phyloP scores from a whole-genome alignment of 2,113 vertebrate species.

The Cryptotis parvus region DNA sequence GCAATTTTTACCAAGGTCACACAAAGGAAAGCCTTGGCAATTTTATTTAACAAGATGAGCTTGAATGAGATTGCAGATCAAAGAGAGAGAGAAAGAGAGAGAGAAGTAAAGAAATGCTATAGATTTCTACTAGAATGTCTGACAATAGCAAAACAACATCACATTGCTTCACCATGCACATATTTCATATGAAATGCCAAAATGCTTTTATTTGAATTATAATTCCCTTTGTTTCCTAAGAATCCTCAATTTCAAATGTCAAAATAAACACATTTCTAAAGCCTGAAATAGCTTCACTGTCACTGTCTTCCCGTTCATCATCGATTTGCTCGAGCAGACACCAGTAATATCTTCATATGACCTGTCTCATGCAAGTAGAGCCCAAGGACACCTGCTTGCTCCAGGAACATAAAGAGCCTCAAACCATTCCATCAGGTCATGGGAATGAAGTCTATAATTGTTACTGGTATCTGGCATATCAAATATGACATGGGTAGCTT shows the following conservation, averaged over 20 bases:
- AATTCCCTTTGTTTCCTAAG: constrained; percentile 48
- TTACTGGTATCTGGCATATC: too few species aligned
- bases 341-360: too few species aligned
- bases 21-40: constrained; percentile 30
- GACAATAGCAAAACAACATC: background rate
- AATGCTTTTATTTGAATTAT: background rate
- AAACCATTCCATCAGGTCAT: too few species aligned
- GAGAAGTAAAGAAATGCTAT: background rate
- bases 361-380: too few species aligned
- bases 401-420: too few species aligned
- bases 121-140: background rate
- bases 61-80: constrained; percentile 18
- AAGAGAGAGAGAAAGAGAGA: constrained; percentile 27
- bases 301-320: too few species aligned
- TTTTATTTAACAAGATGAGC: constrained; percentile 62
- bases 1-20: constrained; percentile 62
- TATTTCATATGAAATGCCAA: constrained; percentile 1
- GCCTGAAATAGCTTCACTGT: background rate
- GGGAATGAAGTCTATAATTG: too few species aligned
- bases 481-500: too few species aligned
- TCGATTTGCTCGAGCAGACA: too few species aligned
- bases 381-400: too few species aligned
- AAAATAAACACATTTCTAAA: constrained; percentile 45
- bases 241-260: constrained; percentile 28
- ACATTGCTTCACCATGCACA: background rate